Base-by-base conservation (phyloP, 1,140 invertebrate genomes). In the Eufriesea mexicana region DNA sequence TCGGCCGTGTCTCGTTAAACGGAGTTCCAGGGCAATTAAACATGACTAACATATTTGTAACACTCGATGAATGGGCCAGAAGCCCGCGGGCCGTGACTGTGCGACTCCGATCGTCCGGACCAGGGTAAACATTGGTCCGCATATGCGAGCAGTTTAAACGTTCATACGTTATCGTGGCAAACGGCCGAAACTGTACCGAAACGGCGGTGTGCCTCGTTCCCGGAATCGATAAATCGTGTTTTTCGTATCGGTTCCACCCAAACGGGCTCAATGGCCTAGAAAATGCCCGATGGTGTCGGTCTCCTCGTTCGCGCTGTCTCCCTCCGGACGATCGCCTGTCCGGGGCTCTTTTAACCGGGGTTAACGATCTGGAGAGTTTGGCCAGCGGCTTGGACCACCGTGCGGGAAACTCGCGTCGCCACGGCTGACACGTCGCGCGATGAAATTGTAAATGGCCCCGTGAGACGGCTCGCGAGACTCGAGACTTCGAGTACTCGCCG, bases 391-490 rank as follows among this genome's bases (percentile, higher is more conserved):
- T 28, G 55, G 49, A 28, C 68, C 28, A 18, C 7, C 57, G 47
- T 25, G 20, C 20, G n/a, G 57, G 57, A 57, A 76, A 66, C 61
- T 66, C 20, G 55, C 70, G 57, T 45, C 54, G 25, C 47, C 35
- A 16, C 71, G 49, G 42, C 49, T 81, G 62, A 74, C 70, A 81
- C 70, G 71, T 74, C 45, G 51, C 47, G 62, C 62, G 79, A 76
- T 82, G 79, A 82, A 76, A 82, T 82, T 76, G 73, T 82, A 82
- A 82, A 82, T 75, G 72, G 72, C 51, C 79, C 73, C 79, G 49
- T 49, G 79, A 62, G 79, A 76, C 61, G 79, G 47, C 16, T 64
- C 79, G 72, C 35, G 79, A 67, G 79, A 82, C 79, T 81, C 49
- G n/a, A 54, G 61, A 57, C 61, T 55, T 74, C 28, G 64, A 80